These are phyloP conservation scores for Dorcus parallelipipedus DNA, from an alignment of 2,888 invertebrate genomes.

Conservation along the genomic window DNA sequence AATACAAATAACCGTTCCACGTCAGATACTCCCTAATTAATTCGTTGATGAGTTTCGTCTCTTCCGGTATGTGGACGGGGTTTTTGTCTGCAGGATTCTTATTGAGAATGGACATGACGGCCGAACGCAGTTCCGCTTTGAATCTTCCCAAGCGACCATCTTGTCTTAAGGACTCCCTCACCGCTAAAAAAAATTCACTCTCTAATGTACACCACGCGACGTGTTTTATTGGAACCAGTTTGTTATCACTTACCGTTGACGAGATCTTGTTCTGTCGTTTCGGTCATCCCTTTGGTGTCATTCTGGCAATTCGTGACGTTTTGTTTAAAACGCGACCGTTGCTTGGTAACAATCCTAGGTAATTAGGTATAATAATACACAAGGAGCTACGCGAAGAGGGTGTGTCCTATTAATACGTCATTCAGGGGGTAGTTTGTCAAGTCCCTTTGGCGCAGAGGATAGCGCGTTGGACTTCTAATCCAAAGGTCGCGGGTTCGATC, in stretches of 20 bases:
- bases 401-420: background rate
- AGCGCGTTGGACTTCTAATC: slow-evolving; percentile 89
- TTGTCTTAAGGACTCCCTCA: slow-evolving; percentile 44
- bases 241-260: slow-evolving; percentile 35
- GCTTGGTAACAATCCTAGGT: background rate
- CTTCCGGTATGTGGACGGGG: slow-evolving; percentile 42
- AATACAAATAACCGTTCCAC: slow-evolving; percentile 70
- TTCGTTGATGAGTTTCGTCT: slow-evolving; percentile 59
- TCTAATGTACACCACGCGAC: too few species aligned
- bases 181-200: slow-evolving; percentile 33
- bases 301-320: slow-evolving; percentile 22
- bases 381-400: too few species aligned
- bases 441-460: slow-evolving; percentile 87
- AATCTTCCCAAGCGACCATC: slow-evolving; percentile 45
- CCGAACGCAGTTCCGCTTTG: slow-evolving; percentile 45
- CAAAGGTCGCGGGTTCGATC: slow-evolving; percentile 87
- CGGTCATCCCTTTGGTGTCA: slow-evolving; percentile 31
- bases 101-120: slow-evolving; percentile 46
- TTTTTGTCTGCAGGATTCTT: slow-evolving; percentile 33
- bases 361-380: too few species aligned
- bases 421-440: background rate
- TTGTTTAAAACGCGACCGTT: slow-evolving; percentile 5
- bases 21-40: slow-evolving; percentile 64
- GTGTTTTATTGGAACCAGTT: too few species aligned
- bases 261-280: slow-evolving; percentile 40